Evolutionary conservation across 2,888 invertebrate genomes (phyloP).

Genomic region (Prosopocoilus inquinatus): DNA sequence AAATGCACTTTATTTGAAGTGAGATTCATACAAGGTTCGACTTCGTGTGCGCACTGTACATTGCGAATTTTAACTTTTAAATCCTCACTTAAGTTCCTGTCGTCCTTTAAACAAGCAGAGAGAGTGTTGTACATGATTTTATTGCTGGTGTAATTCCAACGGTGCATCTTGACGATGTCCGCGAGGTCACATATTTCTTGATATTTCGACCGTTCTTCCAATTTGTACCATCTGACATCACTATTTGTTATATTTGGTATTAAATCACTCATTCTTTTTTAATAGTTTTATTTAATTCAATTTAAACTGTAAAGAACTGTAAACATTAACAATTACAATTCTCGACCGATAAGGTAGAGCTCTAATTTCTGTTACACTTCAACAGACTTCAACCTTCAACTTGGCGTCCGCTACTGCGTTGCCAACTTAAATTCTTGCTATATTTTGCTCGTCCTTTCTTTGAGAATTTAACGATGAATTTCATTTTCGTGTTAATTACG

Average conservation of each 20-base stretch:
- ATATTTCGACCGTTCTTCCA: constrained; percentile 2
- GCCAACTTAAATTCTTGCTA: constrained; percentile 2
- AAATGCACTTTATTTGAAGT: not conserved
- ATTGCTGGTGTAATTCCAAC: constrained; percentile 33
- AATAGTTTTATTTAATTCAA: too few species aligned
- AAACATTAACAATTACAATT: too few species aligned
- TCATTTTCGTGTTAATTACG: too few species aligned
- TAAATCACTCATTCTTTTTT: too few species aligned
- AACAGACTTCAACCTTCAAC: too few species aligned
- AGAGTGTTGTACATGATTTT: constrained; percentile 37
- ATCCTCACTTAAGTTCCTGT: constrained; percentile 26
- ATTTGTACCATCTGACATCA: too few species aligned
- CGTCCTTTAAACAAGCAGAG: constrained; percentile 31
- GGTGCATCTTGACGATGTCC: constrained; percentile 35
- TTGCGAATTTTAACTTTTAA: constrained; percentile 35
- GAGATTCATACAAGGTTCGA: constrained; percentile 11
- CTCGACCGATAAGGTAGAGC: constrained; percentile 3
- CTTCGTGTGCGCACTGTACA: constrained; percentile 32
- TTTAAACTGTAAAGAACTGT: too few species aligned
- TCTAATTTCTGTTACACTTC: too few species aligned
- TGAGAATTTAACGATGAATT: too few species aligned
- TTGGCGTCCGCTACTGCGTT: constrained; percentile 2
- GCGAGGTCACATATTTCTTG: constrained; percentile 36
- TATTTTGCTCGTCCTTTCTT: not conserved
- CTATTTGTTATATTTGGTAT: too few species aligned